A percentile compares a stretch with the other conserved stretches of the same genome.
These are phyloP conservation scores for Salvelinus fontinalis DNA, from an alignment of 2,113 vertebrate genomes.

Conservation along the genomic window DNA sequence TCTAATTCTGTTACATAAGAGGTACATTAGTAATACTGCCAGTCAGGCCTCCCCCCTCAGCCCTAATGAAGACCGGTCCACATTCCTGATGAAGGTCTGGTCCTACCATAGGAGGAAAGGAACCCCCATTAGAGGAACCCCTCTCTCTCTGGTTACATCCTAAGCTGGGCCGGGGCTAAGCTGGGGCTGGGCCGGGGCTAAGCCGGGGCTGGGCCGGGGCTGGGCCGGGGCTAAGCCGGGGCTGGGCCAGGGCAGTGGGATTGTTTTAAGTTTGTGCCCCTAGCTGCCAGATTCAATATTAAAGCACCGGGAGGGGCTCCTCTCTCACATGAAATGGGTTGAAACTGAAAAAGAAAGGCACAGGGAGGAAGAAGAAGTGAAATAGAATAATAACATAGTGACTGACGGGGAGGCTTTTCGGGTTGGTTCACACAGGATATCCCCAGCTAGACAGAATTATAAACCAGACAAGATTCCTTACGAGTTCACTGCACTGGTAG, in stretches of 20 bases:
- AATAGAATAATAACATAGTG: conserved; percentile 37
- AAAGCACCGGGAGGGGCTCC: conserved; percentile 29
- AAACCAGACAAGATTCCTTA: neutral
- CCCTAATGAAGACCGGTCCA: neutral
- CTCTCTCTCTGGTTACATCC: neutral
- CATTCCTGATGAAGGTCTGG: neutral
- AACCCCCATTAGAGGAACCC: neutral
- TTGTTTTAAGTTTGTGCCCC: conserved; percentile 34
- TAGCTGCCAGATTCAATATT: conserved; percentile 36
- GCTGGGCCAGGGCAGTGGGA: neutral
- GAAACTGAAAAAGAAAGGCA: conserved; percentile 15
- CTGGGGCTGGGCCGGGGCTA: neutral
- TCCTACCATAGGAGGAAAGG: neutral
- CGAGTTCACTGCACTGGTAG: too few species aligned
- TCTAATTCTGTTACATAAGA: too few species aligned
- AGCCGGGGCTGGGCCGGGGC: neutral
- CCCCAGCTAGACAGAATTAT: neutral
- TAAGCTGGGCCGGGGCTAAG: too few species aligned
- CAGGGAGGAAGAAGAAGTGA: neutral
- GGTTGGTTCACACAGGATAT: neutral
- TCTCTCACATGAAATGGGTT: conserved; percentile 45
- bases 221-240: neutral
- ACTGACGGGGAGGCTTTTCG: neutral
- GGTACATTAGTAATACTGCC: too few species aligned
- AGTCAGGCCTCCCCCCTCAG: neutral